Evolutionary conservation across 2,113 vertebrate species (phyloP).

Genomic region (Pelobates fuscus): DNA sequence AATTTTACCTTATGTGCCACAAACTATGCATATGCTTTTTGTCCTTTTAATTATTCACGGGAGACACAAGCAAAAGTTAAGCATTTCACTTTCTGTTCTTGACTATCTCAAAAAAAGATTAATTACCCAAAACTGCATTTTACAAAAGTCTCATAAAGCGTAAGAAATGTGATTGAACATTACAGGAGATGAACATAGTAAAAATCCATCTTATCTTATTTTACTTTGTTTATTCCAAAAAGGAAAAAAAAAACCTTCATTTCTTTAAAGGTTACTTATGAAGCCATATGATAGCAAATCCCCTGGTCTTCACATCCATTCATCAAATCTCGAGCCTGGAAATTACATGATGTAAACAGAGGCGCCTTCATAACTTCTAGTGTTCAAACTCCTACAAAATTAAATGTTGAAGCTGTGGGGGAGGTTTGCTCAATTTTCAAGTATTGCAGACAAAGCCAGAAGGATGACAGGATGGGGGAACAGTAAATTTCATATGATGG

Average conservation of each 20-base stretch:
- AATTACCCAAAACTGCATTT: background rate
- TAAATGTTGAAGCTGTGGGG: background rate
- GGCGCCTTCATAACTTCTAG: background rate
- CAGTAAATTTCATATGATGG: background rate
- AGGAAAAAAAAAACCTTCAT: no score
- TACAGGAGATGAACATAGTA: background rate
- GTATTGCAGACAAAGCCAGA: background rate
- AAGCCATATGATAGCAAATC: background rate
- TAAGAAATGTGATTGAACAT: background rate
- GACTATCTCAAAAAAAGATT: background rate
- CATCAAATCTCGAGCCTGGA: background rate
- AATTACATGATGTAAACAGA: constrained; percentile 1
- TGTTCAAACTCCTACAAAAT: background rate
- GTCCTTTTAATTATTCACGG: no score
- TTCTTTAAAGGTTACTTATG: background rate
- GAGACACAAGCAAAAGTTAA: no score
- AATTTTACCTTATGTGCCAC: no score
- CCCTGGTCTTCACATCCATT: background rate
- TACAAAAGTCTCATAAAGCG: background rate
- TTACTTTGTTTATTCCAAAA: constrained; percentile 12
- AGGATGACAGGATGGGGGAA: background rate
- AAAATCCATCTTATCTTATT: background rate
- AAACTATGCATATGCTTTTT: no score
- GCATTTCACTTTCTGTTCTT: constrained; percentile 6
- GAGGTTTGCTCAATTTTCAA: background rate